Base-by-base conservation (phyloP, 2,888 invertebrate species). In the Dermolepida albohirtum region DNA sequence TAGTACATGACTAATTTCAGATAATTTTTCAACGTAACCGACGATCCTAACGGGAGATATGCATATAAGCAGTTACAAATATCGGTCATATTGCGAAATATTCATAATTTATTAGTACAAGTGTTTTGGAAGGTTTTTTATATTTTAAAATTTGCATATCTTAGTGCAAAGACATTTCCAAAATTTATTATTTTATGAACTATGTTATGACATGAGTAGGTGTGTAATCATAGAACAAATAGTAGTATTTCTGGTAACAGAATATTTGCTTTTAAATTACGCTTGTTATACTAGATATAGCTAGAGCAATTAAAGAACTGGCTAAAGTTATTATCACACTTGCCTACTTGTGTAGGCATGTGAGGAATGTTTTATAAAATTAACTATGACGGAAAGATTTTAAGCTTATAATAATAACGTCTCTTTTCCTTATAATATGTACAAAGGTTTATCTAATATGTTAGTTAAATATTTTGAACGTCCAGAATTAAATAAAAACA, bases 91-190 rank as follows among this genome's bases (percentile, higher is more conserved):
- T 34, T 34, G 34, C 8, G 34, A 57, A 43, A 57, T 55, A 2
- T 52, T 29, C 16, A 55, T 55, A 41, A 55, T 41, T 55, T 55
- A 55, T 55, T 41, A 41, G 16, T 17, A 17, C 17, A 41, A 41
- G 55, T 7, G 41, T 40, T 17, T 55, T 40, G 8, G 11, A 27
- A 4, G 1, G 11, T 27, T 27, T n/a, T 40, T 41, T 14, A 40
- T 16, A 4, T 41, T 40, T 12, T 11, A 17, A 55, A 55, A 55
- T 55, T 55, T 55, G n/a, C 55, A 55, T 55, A 22, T 55, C 40
- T 55, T 22, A 22, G 14, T 55, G 17, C 17, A 55, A 5, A n/a
- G 27, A 11, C 50, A 22, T 50, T 17, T 10, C 50, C 17, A 22
- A 50, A 22, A 50, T 50, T 8, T 14, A 47, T 22, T 22, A 22